These are phyloP conservation scores for Aphaenogaster floridana DNA, from an alignment of 1,140 invertebrate genomes.

Conservation along the genomic window DNA sequence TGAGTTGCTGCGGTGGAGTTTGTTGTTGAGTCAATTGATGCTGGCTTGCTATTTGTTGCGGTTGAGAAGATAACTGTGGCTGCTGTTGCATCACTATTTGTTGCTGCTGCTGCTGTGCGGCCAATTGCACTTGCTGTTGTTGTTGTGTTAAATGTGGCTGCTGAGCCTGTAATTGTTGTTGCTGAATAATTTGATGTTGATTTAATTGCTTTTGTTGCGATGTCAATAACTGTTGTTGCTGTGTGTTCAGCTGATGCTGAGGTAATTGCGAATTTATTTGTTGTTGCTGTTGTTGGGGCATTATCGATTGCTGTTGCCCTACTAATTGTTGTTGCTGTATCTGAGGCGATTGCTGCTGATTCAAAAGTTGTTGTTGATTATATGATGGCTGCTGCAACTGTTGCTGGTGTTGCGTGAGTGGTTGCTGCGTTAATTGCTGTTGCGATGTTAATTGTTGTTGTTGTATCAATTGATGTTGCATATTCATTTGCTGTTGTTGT, in stretches of 20 bases:
- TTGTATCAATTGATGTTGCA: slow-evolving; percentile 83
- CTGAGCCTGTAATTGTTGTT: slow-evolving; percentile 75
- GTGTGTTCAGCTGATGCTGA: slow-evolving; percentile 79
- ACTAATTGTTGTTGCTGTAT: slow-evolving; percentile 79
- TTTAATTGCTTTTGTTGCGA: slow-evolving; percentile 79
- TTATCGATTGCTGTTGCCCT: slow-evolving; percentile 73
- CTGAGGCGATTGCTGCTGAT: slow-evolving; percentile 80
- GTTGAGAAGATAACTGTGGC: slow-evolving; percentile 73
- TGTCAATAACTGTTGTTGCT: slow-evolving; percentile 74
- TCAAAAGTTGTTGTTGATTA: slow-evolving; percentile 82
- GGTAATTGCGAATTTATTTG: slow-evolving; percentile 78
- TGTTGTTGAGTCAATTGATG: slow-evolving; percentile 81
- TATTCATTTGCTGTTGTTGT: slow-evolving; percentile 80
- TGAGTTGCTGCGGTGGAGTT: slow-evolving; percentile 80
- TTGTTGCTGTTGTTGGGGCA: slow-evolving; percentile 76
- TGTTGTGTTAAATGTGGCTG: slow-evolving; percentile 81
- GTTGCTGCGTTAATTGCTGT: slow-evolving; percentile 85
- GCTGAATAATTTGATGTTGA: slow-evolving; percentile 76
- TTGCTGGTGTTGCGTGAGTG: slow-evolving; percentile 78
- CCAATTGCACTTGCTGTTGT: slow-evolving; percentile 77
- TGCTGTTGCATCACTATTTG: slow-evolving; percentile 73
- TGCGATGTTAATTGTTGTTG: slow-evolving; percentile 77
- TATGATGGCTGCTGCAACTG: slow-evolving; percentile 80
- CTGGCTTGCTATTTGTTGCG: slow-evolving; percentile 74
- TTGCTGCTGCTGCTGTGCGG: slow-evolving; percentile 76